Base-by-base conservation (phyloP, 2,888 invertebrate species). In the Dynastes tityus region DNA sequence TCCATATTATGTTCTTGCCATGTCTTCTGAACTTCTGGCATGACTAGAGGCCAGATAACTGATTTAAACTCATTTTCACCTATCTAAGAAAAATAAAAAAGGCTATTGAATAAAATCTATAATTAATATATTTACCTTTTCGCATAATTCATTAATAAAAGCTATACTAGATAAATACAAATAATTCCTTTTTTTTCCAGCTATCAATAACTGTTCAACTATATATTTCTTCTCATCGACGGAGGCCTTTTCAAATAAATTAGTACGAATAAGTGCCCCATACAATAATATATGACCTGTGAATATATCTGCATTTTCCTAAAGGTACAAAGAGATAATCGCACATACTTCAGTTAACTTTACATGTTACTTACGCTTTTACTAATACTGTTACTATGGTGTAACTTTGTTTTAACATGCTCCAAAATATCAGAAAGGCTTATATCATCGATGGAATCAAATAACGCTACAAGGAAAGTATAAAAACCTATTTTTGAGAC, bases 241-340 rank as follows among this genome's bases (percentile, higher is more conserved):
- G 0, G 89, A 87, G 81, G 89, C 89, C 82, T 89, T 89, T 1
- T 88, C 82, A 83, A 94, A 90, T 71, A 91, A 88, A 27, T 91
- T 91, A 0, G 95, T 93, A 71, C 93, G 91, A 79, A 95, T 91
- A 49, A 95, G 85, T 2, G 95, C 93, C 29, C 94, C 94, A 85
- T 93, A 94, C 0, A 92, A 90, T 83, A 95, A 89, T 80, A 95
- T 92, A 85, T 93, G 92, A 0, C 95, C 95, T 29, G 93, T 91
- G 49, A 91, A 91, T 68, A 94, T 91, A 89, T 95, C 94, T 53
- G 93, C 94, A 84, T 93, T 92, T 90, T 95, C 95, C 95, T 95
- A 81, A 83, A 82, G 86, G 4, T 49, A 49, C 49, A 53, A 51
- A 51, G 5, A 29, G 49, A 13, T 13, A 51, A 16, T n/a, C 29